Percentiles rank a stretch among this genome's conserved stretches.
Conservation (phyloP, 2,888 invertebrate genomes). For the Junonia oenone region DNA sequence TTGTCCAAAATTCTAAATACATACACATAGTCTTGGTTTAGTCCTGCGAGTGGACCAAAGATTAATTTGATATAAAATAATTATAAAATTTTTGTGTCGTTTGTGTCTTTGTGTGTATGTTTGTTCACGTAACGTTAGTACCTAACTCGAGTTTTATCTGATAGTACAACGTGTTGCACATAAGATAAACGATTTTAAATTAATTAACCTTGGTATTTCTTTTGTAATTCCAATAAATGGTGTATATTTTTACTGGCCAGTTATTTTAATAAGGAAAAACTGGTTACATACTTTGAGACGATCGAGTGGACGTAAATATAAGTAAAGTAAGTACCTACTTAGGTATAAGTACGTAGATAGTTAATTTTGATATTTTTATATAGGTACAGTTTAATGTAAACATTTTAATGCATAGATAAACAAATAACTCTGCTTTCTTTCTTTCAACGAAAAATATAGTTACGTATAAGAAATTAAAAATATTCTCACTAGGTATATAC, state of each 20-base stretch:
- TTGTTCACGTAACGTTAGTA: background rate
- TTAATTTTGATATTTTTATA: too few species aligned
- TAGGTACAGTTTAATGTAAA: too few species aligned
- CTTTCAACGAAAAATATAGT: too few species aligned
- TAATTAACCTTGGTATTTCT: background rate
- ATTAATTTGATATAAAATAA: background rate
- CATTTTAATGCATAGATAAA: too few species aligned
- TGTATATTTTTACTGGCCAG: background rate
- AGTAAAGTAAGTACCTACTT: too few species aligned
- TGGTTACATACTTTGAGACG: background rate
- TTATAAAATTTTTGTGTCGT: background rate
- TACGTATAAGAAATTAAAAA: too few species aligned
- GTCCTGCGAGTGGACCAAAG: too few species aligned
- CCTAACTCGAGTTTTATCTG: background rate
- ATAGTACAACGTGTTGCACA: background rate
- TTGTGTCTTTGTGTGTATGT: background rate
- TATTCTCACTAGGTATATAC: too few species aligned
- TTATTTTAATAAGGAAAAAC: conserved; percentile 10
- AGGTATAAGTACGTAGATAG: too few species aligned
- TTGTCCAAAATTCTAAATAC: background rate
- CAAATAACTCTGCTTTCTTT: too few species aligned
- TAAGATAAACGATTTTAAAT: background rate
- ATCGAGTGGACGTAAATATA: background rate
- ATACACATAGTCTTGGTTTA: too few species aligned
- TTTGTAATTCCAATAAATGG: background rate